Evolutionary conservation across 2,797 vertebrate genomes (phyloP).

Genomic region (Discoglossus pictus): DNA sequence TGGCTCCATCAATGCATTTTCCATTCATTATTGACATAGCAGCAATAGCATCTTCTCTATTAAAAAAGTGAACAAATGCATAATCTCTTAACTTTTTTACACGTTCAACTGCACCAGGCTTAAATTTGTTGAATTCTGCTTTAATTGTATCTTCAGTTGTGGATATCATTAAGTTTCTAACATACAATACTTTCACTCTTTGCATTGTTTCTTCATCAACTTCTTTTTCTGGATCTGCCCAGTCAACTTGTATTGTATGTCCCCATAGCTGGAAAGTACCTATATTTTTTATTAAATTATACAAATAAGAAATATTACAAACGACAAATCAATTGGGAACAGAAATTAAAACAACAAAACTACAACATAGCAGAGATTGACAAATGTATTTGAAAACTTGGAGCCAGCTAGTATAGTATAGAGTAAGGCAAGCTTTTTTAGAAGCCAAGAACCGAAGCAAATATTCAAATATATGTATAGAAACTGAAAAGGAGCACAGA

Average conservation of each 20-base stretch:
- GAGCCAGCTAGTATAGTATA: too few relatives aligned
- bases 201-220: conserved; percentile 93
- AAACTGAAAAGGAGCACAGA: too few relatives aligned
- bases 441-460: too few relatives aligned
- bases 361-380: too few relatives aligned
- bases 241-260: conserved; percentile 88
- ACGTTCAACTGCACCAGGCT: conserved; percentile 85
- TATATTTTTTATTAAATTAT: conserved; percentile 60
- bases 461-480: too few relatives aligned
- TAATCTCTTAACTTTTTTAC: conserved; percentile 93
- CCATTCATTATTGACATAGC: conserved; percentile 86
- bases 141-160: conserved; percentile 87
- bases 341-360: too few relatives aligned
- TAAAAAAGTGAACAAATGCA: conserved; percentile 90
- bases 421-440: too few relatives aligned
- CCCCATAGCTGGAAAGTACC: conserved; percentile 90
- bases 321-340: too few relatives aligned
- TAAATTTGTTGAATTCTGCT: conserved; percentile 84
- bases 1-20: conserved; percentile 81
- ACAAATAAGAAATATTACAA: conserved; percentile 43
- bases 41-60: conserved; percentile 82
- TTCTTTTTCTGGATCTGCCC: conserved; percentile 91
- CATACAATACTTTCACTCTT: conserved; percentile 84
- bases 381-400: too few relatives aligned
- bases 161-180: conserved; percentile 88